These are phyloP conservation scores for Melanaphis sacchari DNA, from an alignment of 1,140 invertebrate species.

Conservation along the genomic window DNA sequence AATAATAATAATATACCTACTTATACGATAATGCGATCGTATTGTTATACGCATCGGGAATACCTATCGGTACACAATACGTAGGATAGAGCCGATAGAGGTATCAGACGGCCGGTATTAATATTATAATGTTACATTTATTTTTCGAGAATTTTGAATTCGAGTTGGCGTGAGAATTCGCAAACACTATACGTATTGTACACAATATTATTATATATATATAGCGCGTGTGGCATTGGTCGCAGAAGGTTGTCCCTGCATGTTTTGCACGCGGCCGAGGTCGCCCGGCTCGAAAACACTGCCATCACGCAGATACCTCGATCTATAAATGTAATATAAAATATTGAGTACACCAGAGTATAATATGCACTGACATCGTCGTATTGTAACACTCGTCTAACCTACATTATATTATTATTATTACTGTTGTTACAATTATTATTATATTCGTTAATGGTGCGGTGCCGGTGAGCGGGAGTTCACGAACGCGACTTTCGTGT, in stretches of 20 bases:
- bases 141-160: not conserved
- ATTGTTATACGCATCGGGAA: not conserved
- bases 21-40: not conserved
- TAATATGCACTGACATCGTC: not conserved
- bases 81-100: too few relatives aligned
- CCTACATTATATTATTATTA: not conserved
- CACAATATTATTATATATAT: not conserved
- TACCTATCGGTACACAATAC: too few relatives aligned
- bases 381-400: not conserved
- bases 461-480: not conserved
- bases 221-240: not conserved
- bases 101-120: not conserved
- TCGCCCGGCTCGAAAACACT: not conserved
- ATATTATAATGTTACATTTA: not conserved
- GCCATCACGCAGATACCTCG: not conserved
- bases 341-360: not conserved
- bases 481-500: slow-evolving; percentile 20
- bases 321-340: too few relatives aligned
- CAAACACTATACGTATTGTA: not conserved
- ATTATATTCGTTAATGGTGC: not conserved
- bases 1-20: too few relatives aligned
- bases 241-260: not conserved
- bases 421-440: not conserved
- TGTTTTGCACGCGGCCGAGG: not conserved
- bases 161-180: not conserved